Conservation (phyloP, 1,140 invertebrate genomes). For the Drosophila ambigua region DNA sequence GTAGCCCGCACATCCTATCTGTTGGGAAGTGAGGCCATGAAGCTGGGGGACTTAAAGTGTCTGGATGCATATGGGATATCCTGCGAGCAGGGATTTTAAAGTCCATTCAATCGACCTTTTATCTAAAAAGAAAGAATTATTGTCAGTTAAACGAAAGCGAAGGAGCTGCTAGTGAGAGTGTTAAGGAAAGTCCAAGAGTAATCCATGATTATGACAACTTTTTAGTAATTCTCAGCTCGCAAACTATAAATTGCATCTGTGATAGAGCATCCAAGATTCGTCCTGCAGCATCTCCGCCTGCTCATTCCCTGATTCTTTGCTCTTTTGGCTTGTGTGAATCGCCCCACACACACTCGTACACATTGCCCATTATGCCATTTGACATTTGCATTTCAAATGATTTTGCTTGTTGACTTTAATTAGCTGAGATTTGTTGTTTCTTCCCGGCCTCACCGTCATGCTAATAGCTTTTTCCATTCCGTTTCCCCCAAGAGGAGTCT, state of each 20-base stretch:
- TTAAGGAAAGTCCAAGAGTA: neutral
- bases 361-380: slow-evolving; percentile 53
- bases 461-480: slow-evolving; percentile 36
- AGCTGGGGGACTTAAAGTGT: neutral
- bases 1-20: no score
- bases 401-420: slow-evolving; percentile 75
- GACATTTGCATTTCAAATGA: slow-evolving; percentile 76
- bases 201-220: neutral
- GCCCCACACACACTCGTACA: slow-evolving; percentile 14
- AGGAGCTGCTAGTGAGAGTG: slow-evolving; percentile 10
- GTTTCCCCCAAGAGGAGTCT: neutral
- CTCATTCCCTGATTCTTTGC: slow-evolving; percentile 2
- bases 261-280: neutral
- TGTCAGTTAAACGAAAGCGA: no score
- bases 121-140: no score
- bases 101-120: no score
- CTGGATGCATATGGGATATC: no score
- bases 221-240: neutral
- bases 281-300: no score
- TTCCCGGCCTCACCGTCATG: slow-evolving; percentile 5
- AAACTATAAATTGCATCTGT: neutral
- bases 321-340: slow-evolving; percentile 34
- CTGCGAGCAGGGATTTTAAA: no score
- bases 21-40: slow-evolving; percentile 3
- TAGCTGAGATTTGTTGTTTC: slow-evolving; percentile 68